Evolutionary conservation across 1,140 invertebrate species (phyloP), one percentile per base, ranked within the genome.

Genomic region (Semibalanus balanoides): DNA sequence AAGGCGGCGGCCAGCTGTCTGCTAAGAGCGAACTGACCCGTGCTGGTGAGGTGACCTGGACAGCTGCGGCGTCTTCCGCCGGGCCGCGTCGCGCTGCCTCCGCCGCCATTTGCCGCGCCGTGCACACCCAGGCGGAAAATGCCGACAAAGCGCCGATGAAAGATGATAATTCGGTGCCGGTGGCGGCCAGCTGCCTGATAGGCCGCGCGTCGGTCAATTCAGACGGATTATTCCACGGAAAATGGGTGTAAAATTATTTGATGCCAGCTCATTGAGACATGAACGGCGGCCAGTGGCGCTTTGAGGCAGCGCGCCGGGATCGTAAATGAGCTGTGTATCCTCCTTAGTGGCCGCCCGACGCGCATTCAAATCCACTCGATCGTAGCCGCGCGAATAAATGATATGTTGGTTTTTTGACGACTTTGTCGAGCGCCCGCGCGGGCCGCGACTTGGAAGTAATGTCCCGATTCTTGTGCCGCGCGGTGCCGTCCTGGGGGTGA

Each of bases 211-310:
- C 51, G 51, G 51, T 64, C 51, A 64, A 64, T 64, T 64, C 51
- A 64, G 51, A 19, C 51, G 14, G 51, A 64, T 64, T 64, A 64
- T 64, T 64, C 51, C 51, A 64, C 51, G 51, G 51, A 64, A 64
- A 64, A 64, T 64, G 51, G 51, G 51, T 64, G 51, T 64, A 64
- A 64, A 64, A 64, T 64, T 64, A 64, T 64, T 64, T 64, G 51
- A 64, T 64, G 51, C 51, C 51, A 64, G 51, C 51, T 64, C 51
- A 64, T 64, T 64, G 51, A 64, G 51, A 11, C 51, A 25, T 19
- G 11, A 64, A 19, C 11, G 51, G 1, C 51, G 51, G 51, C 14
- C 22, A 64, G 11, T 19, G 51, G 51, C 22, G 11, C 51, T 64
- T 64, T 64, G 51, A 25, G 51, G 14, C 22, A 3, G 51, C 11